Conservation (phyloP, 2,888 invertebrate genomes). For the Antheraea assamensis region DNA sequence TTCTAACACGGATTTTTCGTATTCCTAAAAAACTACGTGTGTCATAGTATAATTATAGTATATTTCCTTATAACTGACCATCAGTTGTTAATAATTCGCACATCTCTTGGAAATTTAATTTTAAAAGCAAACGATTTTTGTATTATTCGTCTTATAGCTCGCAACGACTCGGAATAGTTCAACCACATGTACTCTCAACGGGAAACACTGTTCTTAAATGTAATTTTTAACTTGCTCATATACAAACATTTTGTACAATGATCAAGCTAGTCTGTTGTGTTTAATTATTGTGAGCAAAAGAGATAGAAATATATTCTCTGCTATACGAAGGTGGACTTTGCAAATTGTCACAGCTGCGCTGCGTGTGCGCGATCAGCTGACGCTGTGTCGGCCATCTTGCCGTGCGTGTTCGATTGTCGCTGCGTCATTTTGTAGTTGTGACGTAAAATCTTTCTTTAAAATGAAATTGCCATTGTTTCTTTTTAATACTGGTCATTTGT, state of each 20-base stretch:
- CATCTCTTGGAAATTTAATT: neutral
- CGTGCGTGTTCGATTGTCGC: constrained; percentile 67
- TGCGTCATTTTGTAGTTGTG: constrained; percentile 74
- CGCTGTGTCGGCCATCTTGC: constrained; percentile 77
- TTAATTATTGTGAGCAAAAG: constrained; percentile 56
- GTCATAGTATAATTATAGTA: constrained; percentile 7
- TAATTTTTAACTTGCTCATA: constrained; percentile 39
- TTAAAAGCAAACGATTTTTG: neutral
- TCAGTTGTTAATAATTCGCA: neutral
- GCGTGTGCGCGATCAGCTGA: constrained; percentile 80
- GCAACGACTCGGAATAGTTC: constrained; percentile 9
- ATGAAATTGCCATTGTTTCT: constrained; percentile 74
- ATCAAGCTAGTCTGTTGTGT: constrained; percentile 60
- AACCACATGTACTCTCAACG: constrained; percentile 30
- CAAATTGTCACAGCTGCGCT: constrained; percentile 63
- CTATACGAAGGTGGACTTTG: constrained; percentile 39
- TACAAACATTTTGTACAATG: constrained; percentile 60
- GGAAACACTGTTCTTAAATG: constrained; percentile 32
- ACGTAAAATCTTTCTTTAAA: constrained; percentile 69
- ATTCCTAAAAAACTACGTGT: neutral
- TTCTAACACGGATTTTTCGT: neutral
- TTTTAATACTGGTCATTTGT: constrained; percentile 47
- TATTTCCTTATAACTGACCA: neutral
- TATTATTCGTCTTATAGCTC: neutral
- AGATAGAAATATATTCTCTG: constrained; percentile 61